phyloP scores from a whole-genome alignment of 2,888 invertebrate species.

The Ormyrus nitidulus region DNA sequence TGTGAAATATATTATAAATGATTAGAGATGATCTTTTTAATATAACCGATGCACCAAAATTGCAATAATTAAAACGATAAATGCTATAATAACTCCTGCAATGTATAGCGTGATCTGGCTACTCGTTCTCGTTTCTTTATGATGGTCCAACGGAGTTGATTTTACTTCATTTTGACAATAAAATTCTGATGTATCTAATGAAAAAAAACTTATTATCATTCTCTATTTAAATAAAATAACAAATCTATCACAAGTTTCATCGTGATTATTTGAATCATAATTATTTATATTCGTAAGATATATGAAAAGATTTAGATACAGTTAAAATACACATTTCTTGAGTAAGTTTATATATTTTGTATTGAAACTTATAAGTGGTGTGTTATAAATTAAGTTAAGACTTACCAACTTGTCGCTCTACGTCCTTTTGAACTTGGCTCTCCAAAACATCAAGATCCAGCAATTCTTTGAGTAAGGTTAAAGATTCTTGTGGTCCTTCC shows the following conservation, averaged over 20 bases:
- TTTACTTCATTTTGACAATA: conserved; percentile 72
- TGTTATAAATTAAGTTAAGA: conserved; percentile 54
- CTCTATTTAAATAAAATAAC: too few species aligned
- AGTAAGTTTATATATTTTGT: too few species aligned
- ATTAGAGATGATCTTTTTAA: conserved; percentile 35
- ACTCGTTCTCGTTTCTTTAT: conserved; percentile 77
- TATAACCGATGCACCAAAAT: conserved; percentile 78
- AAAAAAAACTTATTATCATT: not conserved
- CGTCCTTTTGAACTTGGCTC: conserved; percentile 82
- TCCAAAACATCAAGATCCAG: conserved; percentile 86
- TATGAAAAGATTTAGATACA: too few species aligned
- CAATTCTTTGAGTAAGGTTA: conserved; percentile 88
- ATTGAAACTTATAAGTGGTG: not conserved
- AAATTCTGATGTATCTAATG: conserved; percentile 74
- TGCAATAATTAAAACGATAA: conserved; percentile 81
- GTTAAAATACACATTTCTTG: not conserved
- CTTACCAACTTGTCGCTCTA: conserved; percentile 87
- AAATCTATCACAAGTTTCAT: too few species aligned
- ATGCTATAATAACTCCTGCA: conserved; percentile 80
- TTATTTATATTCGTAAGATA: too few species aligned
- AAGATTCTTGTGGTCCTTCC: conserved; percentile 89
- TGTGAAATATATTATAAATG: conserved; percentile 48
- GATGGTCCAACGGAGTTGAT: conserved; percentile 77
- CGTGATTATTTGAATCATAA: too few species aligned
- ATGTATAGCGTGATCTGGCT: conserved; percentile 79